Base-by-base conservation (phyloP, 2,888 invertebrate species). In the Limnephilus rhombicus region DNA sequence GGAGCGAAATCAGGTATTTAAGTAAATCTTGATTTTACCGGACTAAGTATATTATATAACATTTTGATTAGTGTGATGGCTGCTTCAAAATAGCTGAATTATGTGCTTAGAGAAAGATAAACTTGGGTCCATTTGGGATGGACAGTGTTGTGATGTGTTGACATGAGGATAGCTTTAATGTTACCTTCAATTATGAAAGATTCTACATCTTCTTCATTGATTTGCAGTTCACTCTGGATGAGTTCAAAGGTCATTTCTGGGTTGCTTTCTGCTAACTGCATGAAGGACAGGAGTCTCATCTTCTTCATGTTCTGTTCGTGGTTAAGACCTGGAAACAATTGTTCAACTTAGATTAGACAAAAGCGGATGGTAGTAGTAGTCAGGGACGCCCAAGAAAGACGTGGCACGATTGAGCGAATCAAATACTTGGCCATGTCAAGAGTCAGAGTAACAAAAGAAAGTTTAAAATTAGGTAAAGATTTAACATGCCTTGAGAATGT, bases 251-350 rank as follows among this genome's bases (percentile, higher is more conserved):
- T 96, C 95, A 99, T 98, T 96, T 99, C 99, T 41, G 98, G 98
- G 95, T 98, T 98, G 91, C 97, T 98, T 95, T 99, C 99, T 5
- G 99, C 99, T 96, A 99, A 97, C 95, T 99, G 99, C 98, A 99
- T 99, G 95, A 99, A 99, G 0, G 99, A 98, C 91, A 99, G 95
- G 94, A 99, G 96, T 93, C 99, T 97, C 99, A 99, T 99, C 96
- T 99, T 99, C 94, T 99, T 98, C 96, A 99, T 97, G 94, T 99
- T 99, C 94, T 98, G 98, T 94, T 99, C 99, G 95, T 99, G 99
- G 94, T 98, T 98, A 89, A 99, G 95, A 86, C 99, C 98, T 97
- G 94, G 49, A 94, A 68, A 68, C n/a, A 68, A 68, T 24, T 68
- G 9, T 95, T 94, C 49, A 49, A 49, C 13, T 49, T 49, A 49